These are phyloP conservation scores for Platypus cylindrus DNA, from an alignment of 2,888 invertebrate genomes.

Conservation along the genomic window DNA sequence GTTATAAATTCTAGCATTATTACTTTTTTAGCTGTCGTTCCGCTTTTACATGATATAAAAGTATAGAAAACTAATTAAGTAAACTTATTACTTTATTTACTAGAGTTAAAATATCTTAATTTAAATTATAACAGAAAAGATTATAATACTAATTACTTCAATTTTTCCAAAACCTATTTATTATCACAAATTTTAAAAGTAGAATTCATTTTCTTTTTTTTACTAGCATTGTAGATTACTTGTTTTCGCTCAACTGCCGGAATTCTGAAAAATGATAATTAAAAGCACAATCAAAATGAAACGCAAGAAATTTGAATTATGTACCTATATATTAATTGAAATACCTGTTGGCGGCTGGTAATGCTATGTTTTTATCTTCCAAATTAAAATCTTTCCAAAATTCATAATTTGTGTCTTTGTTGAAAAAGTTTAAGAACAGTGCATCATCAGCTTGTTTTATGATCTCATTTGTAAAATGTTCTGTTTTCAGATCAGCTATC, in stretches of 20 bases:
- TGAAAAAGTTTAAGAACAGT: constrained; percentile 22
- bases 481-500: constrained; percentile 29
- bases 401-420: constrained; percentile 13
- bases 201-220: constrained; percentile 2
- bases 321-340: background rate
- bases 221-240: background rate
- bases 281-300: background rate
- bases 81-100: too few relatives aligned
- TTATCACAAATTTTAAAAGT: too few relatives aligned
- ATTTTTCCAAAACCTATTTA: too few relatives aligned
- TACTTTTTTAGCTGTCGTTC: too few relatives aligned
- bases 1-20: too few relatives aligned
- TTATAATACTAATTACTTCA: too few relatives aligned
- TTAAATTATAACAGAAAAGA: too few relatives aligned
- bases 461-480: constrained; percentile 23
- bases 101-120: too few relatives aligned
- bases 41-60: too few relatives aligned
- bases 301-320: background rate
- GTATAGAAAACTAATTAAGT: too few relatives aligned
- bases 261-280: too few relatives aligned
- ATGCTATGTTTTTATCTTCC: background rate
- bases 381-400: constrained; percentile 21
- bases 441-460: constrained; percentile 12
- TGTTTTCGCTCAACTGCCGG: background rate
- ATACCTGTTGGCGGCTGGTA: background rate